Percentiles rank a stretch among this genome's conserved stretches.
Conservation (phyloP, 2,888 invertebrate species). For the Mythimna vitellina region DNA sequence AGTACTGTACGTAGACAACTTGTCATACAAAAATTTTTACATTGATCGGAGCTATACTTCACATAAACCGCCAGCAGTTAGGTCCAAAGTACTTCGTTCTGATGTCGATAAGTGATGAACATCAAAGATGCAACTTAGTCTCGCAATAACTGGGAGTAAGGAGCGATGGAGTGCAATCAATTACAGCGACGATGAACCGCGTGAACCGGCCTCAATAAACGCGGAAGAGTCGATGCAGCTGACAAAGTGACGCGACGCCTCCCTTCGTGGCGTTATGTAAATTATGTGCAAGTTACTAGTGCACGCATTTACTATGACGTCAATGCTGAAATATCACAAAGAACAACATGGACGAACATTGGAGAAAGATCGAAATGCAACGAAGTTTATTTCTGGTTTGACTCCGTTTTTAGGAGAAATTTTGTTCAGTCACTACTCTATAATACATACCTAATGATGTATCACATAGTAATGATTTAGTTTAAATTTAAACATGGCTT, state of each 20-base stretch:
- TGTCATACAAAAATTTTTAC: conserved; percentile 15
- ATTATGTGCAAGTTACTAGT: conserved; percentile 45
- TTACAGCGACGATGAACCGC: conserved; percentile 74
- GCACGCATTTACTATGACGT: conserved; percentile 44
- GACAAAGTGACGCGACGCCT: conserved; percentile 46
- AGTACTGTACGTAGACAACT: background rate
- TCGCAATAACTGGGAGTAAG: conserved; percentile 48
- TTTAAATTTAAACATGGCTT: no score
- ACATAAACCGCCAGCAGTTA: conserved; percentile 26
- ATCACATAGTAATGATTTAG: no score
- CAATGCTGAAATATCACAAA: conserved; percentile 40
- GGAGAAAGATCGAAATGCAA: conserved; percentile 3
- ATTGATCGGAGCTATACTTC: conserved; percentile 14
- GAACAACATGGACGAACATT: conserved; percentile 12
- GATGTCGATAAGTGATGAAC: conserved; percentile 47
- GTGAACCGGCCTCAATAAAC: conserved; percentile 82
- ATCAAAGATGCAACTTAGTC: conserved; percentile 50
- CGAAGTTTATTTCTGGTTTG: conserved; percentile 2
- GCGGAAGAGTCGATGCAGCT: conserved; percentile 75
- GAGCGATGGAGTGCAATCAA: conserved; percentile 63
- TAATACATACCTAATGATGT: no score
- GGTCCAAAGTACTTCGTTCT: conserved; percentile 49
- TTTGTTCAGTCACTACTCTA: background rate
- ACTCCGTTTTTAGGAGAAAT: background rate
- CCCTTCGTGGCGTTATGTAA: conserved; percentile 54